phyloP scores from a whole-genome alignment of 2,113 vertebrate species.

The Terrapene triunguis region DNA sequence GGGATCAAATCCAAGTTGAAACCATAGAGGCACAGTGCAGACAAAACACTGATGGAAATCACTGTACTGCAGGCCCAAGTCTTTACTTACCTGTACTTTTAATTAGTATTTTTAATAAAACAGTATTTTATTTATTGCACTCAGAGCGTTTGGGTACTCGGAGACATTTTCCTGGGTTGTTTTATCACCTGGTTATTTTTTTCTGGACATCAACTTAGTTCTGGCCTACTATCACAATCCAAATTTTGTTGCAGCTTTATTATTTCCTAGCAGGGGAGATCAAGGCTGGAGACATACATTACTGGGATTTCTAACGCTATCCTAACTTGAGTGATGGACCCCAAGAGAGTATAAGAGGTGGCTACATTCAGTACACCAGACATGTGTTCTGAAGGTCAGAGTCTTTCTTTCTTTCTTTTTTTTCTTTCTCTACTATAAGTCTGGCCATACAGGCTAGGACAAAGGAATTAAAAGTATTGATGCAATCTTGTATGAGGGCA shows the following conservation, averaged over 20 bases:
- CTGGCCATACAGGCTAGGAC: neutral
- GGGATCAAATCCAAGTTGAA: neutral
- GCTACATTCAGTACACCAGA: neutral
- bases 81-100: neutral
- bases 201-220: neutral
- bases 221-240: neutral
- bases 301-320: neutral
- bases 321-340: neutral
- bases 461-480: neutral
- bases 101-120: neutral
- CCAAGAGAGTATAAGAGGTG: neutral
- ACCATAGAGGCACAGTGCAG: neutral
- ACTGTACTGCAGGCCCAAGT: neutral
- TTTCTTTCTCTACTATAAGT: neutral
- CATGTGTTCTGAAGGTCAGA: neutral
- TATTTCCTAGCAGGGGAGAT: neutral
- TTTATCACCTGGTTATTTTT: neutral
- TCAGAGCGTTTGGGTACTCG: neutral
- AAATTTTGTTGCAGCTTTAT: neutral
- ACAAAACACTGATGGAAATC: neutral
- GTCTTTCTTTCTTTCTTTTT: neutral
- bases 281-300: neutral
- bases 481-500: neutral
- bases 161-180: neutral
- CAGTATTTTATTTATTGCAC: neutral